Conservation (phyloP, 2,888 invertebrate species). For the Heliothis peltigera region DNA sequence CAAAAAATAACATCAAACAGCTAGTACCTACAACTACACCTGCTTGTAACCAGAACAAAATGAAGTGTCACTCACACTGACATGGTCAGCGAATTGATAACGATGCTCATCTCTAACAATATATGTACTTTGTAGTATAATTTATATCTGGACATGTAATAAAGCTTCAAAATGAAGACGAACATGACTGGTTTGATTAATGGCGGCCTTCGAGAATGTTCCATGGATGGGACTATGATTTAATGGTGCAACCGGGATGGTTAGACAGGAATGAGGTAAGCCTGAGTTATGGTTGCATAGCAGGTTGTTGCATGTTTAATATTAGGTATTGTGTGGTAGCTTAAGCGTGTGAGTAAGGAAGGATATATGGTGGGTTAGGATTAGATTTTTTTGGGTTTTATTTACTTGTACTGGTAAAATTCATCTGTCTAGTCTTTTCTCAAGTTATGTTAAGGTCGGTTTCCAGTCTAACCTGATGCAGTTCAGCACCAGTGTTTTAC, state of each 20-base stretch:
- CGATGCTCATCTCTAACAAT: constrained; percentile 36
- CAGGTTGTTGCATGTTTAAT: neutral
- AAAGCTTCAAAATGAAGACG: constrained; percentile 50
- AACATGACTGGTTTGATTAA: constrained; percentile 55
- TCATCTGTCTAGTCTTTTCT: too few species aligned
- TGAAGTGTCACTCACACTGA: constrained; percentile 25
- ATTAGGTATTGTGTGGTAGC: neutral
- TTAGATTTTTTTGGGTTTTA: too few species aligned
- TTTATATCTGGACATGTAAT: constrained; percentile 46
- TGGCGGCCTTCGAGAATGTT: constrained; percentile 43
- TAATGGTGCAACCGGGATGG: constrained; percentile 47
- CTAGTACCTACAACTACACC: neutral
- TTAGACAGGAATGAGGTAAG: constrained; percentile 41
- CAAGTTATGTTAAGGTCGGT: too few species aligned
- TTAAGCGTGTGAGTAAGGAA: neutral
- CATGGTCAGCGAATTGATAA: constrained; percentile 27
- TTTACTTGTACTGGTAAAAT: too few species aligned
- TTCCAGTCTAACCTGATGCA: too few species aligned
- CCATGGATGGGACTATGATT: constrained; percentile 52
- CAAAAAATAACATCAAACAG: neutral
- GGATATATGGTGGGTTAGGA: neutral
- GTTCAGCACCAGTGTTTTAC: too few species aligned
- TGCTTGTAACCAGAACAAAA: constrained; percentile 22
- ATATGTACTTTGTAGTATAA: constrained; percentile 36
- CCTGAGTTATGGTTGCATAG: constrained; percentile 32